Percentiles rank a stretch among this genome's conserved stretches.
These are phyloP conservation scores for Dreissena rostriformis DNA, from an alignment of 1,140 invertebrate species.

Conservation along the genomic window DNA sequence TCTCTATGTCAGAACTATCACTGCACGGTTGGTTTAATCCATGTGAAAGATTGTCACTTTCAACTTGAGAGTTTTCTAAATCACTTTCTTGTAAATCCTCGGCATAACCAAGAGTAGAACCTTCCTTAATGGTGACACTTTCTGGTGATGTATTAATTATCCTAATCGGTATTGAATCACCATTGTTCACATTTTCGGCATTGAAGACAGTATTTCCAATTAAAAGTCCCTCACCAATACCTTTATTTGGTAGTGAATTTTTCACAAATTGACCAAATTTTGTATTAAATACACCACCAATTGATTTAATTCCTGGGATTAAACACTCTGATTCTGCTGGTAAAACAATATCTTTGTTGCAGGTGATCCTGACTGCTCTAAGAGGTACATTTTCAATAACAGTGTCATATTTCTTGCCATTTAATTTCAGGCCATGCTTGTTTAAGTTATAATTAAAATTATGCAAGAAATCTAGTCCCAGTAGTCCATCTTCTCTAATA, in stretches of 20 bases:
- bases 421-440: constrained; percentile 27
- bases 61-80: neutral
- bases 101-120: constrained; percentile 1
- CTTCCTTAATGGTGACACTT: constrained; percentile 10
- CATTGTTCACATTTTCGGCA: neutral
- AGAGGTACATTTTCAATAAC: constrained; percentile 16
- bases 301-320: constrained; percentile 15
- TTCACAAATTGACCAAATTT: constrained; percentile 2
- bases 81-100: constrained; percentile 15
- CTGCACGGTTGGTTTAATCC: neutral
- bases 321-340: constrained; percentile 6
- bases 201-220: constrained; percentile 27
- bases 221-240: neutral
- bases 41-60: neutral
- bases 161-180: constrained; percentile 12
- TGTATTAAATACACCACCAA: neutral
- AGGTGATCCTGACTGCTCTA: constrained; percentile 8
- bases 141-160: constrained; percentile 11
- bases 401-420: constrained; percentile 20
- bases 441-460: constrained; percentile 24
- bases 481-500: constrained; percentile 29
- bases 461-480: constrained; percentile 22
- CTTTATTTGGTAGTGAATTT: neutral
- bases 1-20: neutral
- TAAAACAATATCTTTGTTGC: neutral